Base-by-base conservation (phyloP, 1,140 invertebrate species). In the Pissodes strobi region DNA sequence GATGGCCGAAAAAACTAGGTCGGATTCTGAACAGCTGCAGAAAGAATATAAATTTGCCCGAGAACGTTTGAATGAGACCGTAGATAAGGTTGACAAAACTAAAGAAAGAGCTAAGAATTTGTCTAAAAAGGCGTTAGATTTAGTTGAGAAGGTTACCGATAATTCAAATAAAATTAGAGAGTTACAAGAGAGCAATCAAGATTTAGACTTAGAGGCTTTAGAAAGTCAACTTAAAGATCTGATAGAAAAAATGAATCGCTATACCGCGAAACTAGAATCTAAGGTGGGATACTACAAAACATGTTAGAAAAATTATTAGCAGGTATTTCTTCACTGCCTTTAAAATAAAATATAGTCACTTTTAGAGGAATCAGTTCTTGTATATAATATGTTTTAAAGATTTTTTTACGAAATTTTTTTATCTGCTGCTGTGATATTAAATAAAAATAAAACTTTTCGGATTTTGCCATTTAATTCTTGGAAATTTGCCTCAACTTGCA, bases 161-260 rank as follows among this genome's bases (percentile, higher is more conserved):
- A 70, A 68, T 17, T 58, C 69, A 39, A 68, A 69, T 17, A 66
- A 69, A 23, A 72, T 78, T 64, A 51, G 76, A 52, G 70, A 78
- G 70, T 30, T 81, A 64, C 41, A 78, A 73, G 75, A 79, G 63
- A 68, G 78, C 15, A 57, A 78, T 69, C 69, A 77, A 65, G 68
- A 76, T 67, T 23, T 74, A 62, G 58, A 72, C 57, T 53, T 78
- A 64, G 57, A 74, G 64, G 43, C 56, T 57, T 63, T 77, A 59
- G 56, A 79, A 38, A 45, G 59, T 18, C 38, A 69, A 43, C 76
- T 82, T 68, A 74, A 80, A 66, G 69, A 69, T 53, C 67, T 82
- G 70, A 80, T 82, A 66, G 75, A 67, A 0, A 72, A 74, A 61
- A 71, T 75, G 67, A 72, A 65, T 52, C 48, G 66, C 34, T 67